Conservation (phyloP, 2,888 invertebrate genomes). For the Encarsia formosa region DNA sequence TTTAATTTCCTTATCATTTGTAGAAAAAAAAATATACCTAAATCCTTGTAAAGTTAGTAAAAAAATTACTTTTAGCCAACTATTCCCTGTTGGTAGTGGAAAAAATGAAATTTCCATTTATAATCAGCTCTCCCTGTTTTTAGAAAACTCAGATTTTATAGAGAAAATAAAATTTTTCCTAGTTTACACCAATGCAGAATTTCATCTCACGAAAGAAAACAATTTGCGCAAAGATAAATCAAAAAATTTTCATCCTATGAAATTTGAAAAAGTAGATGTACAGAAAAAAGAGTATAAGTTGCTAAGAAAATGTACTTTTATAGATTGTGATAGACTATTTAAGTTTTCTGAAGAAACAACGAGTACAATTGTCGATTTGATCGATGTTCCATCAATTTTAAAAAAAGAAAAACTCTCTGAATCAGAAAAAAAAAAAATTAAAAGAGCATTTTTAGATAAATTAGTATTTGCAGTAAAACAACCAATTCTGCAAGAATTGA, state of each 20-base stretch:
- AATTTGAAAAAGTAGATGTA: conserved; percentile 11
- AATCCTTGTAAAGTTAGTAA: neutral
- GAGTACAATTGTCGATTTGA: neutral
- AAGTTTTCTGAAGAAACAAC: conserved; percentile 7
- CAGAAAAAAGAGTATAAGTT: conserved; percentile 16
- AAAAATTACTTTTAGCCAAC: conserved; percentile 1
- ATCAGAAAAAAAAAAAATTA: conserved; percentile 3
- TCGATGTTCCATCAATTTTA: neutral
- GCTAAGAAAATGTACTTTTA: conserved; percentile 6
- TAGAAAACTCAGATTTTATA: neutral
- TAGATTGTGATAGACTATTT: conserved; percentile 8
- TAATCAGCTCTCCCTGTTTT: conserved; percentile 7
- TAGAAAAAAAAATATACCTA: conserved; percentile 6
- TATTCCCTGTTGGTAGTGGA: conserved; percentile 2
- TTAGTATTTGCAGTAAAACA: conserved; percentile 15
- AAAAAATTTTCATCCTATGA: conserved; percentile 3
- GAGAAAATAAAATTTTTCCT: conserved; percentile 11
- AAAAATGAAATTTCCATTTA: conserved; percentile 5
- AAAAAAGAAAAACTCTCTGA: neutral
- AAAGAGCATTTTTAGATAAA: conserved; percentile 13
- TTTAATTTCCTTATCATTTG: neutral
- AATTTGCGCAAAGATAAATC: neutral
- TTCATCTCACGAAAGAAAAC: conserved; percentile 6
- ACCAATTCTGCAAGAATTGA: conserved; percentile 15
- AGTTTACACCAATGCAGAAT: conserved; percentile 9